Evolutionary conservation across 2,888 invertebrate species (phyloP), one percentile per base, ranked within the genome.

Genomic region (Eupithecia subfuscata): DNA sequence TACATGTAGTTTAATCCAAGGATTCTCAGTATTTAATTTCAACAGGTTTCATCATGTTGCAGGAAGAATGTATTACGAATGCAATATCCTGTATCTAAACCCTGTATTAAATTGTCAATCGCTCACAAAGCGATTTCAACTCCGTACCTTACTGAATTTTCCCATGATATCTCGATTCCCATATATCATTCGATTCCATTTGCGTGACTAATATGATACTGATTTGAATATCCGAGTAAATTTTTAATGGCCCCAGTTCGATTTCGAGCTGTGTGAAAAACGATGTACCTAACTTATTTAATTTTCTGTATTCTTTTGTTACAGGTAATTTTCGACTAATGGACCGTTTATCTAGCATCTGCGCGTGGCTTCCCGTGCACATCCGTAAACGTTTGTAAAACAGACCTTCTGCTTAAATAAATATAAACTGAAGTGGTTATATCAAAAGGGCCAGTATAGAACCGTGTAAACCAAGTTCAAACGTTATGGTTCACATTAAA

Each of bases 171-270:
- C 75, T 69, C 76, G 75, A 76, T 78, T 80, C 80, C 76, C 77
- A 80, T 80, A 79, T 37, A 67, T 72, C 71, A 74, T 68, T 81
- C 73, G 76, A 74, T 75, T 78, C 70, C 68, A 80, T 75, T 74
- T 69, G 73, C 79, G 81, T 81, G 79, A 77, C 81, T 71, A 80
- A 81, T 78, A 63, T 72, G 75, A 70, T 79, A 64, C 77, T 75
- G 76, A 81, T 79, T 79, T 73, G 71, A 72, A 78, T 77, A 77
- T 75, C 76, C 74, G 73, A 70, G 75, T 69, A 45, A 67, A 73
- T 73, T 75, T 79, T 73, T 75, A 72, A 75, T 77, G 25, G 74
- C 1, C 43, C 18, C 43, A 16, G 70, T 75, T 73, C 52, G 48
- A 34, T 69, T n/a, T n/a, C n/a, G n/a, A 40, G 52, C 69, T 70